These are phyloP conservation scores for Coelopa frigida DNA, from an alignment of 1,140 invertebrate species.

Conservation along the genomic window DNA sequence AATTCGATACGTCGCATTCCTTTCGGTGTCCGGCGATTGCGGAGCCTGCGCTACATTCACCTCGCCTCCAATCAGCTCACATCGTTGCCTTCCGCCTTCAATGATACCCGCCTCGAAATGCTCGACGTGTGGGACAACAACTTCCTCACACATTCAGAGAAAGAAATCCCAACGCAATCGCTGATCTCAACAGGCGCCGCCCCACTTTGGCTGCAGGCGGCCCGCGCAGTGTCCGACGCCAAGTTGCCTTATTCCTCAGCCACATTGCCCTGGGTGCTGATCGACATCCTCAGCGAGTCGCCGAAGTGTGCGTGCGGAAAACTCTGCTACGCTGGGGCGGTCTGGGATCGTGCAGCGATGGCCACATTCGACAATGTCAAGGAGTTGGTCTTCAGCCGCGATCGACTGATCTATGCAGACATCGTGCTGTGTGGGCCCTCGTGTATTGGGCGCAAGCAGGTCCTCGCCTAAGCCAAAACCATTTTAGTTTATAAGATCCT, in stretches of 20 bases:
- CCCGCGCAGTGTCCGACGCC: conserved; percentile 19
- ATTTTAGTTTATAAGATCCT: too few species aligned
- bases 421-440: conserved; percentile 27
- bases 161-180: not conserved
- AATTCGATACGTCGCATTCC: conserved; percentile 56
- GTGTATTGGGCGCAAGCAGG: conserved; percentile 13
- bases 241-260: conserved; percentile 23
- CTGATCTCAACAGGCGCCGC: conserved; percentile 6
- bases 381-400: conserved; percentile 34
- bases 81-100: conserved; percentile 44
- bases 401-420: conserved; percentile 38
- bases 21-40: conserved; percentile 53
- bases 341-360: conserved; percentile 24
- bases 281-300: conserved; percentile 31
- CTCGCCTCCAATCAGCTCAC: conserved; percentile 49
- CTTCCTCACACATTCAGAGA: conserved; percentile 14
- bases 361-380: conserved; percentile 34
- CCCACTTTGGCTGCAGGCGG: conserved; percentile 29
- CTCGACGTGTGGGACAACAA: conserved; percentile 40
- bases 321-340: conserved; percentile 25
- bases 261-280: conserved; percentile 29
- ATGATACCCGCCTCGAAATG: conserved; percentile 27
- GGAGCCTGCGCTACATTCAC: conserved; percentile 46
- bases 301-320: conserved; percentile 36
- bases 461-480: too few species aligned